Evolutionary conservation across 1,140 invertebrate species (phyloP), one percentile per base, ranked within the genome.

Genomic region (Tetraneura akinire): DNA sequence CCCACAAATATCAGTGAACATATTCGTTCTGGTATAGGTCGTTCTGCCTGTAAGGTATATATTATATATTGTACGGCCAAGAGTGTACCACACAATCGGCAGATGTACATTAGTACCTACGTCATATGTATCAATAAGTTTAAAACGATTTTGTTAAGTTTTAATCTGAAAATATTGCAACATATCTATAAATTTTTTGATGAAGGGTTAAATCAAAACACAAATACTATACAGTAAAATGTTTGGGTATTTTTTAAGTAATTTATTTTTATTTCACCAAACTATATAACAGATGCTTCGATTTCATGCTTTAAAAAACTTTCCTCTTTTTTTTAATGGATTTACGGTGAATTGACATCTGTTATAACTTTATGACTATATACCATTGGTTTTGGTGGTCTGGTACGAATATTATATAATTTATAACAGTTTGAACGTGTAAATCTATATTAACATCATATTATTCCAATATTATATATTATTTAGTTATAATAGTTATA

Each of bases 1-100:
- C 47, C 23, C 71, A 42, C 71, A 55, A 55, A 74, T 37, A 74
- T 74, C n/a, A 21, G 51, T 42, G 10, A 13, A 29, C 26, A 9
- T 21, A 37, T 32, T 74, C 49, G 51, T 74, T 71, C 68, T 71
- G 45, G 68, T 71, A n/a, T n/a, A n/a, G n/a, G n/a, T n/a, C n/a
- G n/a, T n/a, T 13, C 23, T 47, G 21, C 42, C 3, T 45, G n/a
- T 64, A 37, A 37, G 32, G 32, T 8, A 37, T 64, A 42, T 21
- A 37, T 3, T 5, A 32, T 42, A 45, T 14, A 13, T 8, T 8
- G 32, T 37, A 37, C 3, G 18, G 23, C 8, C 1, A 47, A 70
- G 21, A 45, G 66, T 70, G 45, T 49, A 70, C 14, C 23, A 26
- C 16, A 21, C 16, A 66, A 16, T 49, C 45, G 66, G 66, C 66